Evolutionary conservation across 2,888 invertebrate genomes (phyloP), one percentile per base, ranked within the genome.

Genomic region (Dolichomitus sp.): DNA sequence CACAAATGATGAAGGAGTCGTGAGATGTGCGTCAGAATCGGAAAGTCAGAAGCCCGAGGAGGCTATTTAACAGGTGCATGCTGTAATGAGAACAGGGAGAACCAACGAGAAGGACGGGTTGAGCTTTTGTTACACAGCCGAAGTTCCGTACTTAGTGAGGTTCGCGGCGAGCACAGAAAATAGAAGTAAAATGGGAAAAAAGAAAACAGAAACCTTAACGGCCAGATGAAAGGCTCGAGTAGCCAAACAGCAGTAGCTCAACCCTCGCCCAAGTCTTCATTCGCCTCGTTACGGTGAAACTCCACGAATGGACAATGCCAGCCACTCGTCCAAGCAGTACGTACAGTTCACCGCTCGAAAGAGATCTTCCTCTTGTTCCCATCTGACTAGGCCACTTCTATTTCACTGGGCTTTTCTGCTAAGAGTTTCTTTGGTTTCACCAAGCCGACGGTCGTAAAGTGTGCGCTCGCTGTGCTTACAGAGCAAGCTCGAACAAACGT

Each of bases 241-340:
- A 33, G 40, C 61, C 61, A 50, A 78, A 54, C 48, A 65, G 45
- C 33, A 65, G 65, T 14, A 37, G 65, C 59, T 72, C 48, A 79
- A 59, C 59, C 72, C 45, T 69, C 52, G 65, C 42, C 66, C 72
- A 66, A 33, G 59, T 59, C 66, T 68, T 68, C 48, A 33, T 68
- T 68, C 23, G 65, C 37, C 81, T 81, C 81, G 77, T 81, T 81
- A 81, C 72, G 66, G 33, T 9, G 12, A 45, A 68, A 72, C 61
- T 77, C 52, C 33, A 52, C 33, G 59, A 70, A 73, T 66, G 72
- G 63, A 81, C 76, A 81, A 81, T 81, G 76, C 50, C 19, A 27
- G 37, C 48, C 42, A 40, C 57, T 50, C 73, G 37, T 33, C 72
- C 48, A n/a, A 19, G 45, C 72, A 9, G 57, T 11, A 19, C 72